Conservation (phyloP, 2,113 vertebrate genomes). For the Rynchops niger region DNA sequence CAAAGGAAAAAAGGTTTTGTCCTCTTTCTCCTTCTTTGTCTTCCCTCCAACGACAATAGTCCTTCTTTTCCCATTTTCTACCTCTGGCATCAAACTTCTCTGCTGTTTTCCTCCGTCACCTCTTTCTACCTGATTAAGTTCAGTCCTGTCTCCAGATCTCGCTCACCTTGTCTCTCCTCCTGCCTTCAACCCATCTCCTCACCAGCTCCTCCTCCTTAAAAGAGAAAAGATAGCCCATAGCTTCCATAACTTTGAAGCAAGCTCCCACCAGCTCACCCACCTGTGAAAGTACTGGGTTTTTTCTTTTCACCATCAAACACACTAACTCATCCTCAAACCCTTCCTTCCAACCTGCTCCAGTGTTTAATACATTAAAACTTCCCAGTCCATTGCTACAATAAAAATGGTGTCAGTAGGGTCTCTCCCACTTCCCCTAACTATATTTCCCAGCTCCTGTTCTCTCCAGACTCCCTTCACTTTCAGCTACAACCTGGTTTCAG, state of each 20-base stretch:
- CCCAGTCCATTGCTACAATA: background rate
- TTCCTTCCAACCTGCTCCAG: background rate
- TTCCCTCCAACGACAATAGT: background rate
- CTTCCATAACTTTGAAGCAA: background rate
- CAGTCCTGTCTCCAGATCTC: background rate
- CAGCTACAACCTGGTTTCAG: background rate
- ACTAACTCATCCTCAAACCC: background rate
- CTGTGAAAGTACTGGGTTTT: background rate
- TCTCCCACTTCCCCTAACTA: rapidly evolving
- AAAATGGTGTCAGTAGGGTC: background rate
- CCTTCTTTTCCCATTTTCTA: background rate
- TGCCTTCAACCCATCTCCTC: background rate
- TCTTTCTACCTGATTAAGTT: background rate
- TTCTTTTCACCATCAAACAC: background rate
- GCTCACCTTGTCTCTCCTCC: background rate
- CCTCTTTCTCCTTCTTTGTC: background rate
- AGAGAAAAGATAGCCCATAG: background rate
- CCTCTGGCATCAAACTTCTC: background rate
- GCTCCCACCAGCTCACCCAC: background rate
- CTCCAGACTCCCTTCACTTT: background rate
- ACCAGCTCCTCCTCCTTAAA: background rate
- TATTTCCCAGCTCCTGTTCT: background rate
- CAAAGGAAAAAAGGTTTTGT: background rate
- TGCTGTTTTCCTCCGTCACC: background rate
- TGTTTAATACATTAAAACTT: background rate